A percentile compares a stretch with the other conserved stretches of the same genome.
These are phyloP conservation scores for Glaucomys volans DNA, from an alignment of 2,113 vertebrate genomes.

Conservation along the genomic window DNA sequence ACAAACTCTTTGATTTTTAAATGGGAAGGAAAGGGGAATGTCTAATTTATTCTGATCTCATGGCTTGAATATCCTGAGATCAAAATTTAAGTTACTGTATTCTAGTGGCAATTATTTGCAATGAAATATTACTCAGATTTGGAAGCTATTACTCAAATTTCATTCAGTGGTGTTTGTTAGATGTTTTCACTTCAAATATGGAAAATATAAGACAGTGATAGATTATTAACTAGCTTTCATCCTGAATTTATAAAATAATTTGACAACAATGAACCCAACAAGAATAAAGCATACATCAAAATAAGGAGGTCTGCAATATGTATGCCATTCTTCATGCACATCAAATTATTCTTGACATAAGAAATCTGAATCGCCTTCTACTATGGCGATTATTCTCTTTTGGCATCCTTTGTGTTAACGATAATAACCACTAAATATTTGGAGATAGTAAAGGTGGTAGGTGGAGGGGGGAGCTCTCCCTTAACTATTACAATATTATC, in stretches of 20 bases:
- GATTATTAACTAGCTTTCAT: slow-evolving; percentile 78
- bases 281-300: slow-evolving; percentile 79
- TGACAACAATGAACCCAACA: slow-evolving; percentile 71
- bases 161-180: slow-evolving; percentile 37
- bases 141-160: slow-evolving; percentile 45
- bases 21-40: not conserved
- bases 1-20: slow-evolving; percentile 40
- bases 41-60: slow-evolving; percentile 29
- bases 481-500: slow-evolving; percentile 61
- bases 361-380: slow-evolving; percentile 62
- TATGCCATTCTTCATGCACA: slow-evolving; percentile 70
- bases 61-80: slow-evolving; percentile 34
- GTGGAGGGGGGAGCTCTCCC: not conserved
- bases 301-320: slow-evolving; percentile 68
- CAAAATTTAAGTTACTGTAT: slow-evolving; percentile 52
- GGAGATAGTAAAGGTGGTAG: slow-evolving; percentile 53
- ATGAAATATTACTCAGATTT: slow-evolving; percentile 58
- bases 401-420: slow-evolving; percentile 70
- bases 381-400: slow-evolving; percentile 38
- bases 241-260: slow-evolving; percentile 79
- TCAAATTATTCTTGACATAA: slow-evolving; percentile 63
- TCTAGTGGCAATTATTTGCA: slow-evolving; percentile 53
- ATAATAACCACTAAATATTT: slow-evolving; percentile 48
- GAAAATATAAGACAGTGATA: slow-evolving; percentile 60
- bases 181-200: slow-evolving; percentile 52